Evolutionary conservation across 2,113 vertebrate species (phyloP).

Genomic region (Azemiops feae): DNA sequence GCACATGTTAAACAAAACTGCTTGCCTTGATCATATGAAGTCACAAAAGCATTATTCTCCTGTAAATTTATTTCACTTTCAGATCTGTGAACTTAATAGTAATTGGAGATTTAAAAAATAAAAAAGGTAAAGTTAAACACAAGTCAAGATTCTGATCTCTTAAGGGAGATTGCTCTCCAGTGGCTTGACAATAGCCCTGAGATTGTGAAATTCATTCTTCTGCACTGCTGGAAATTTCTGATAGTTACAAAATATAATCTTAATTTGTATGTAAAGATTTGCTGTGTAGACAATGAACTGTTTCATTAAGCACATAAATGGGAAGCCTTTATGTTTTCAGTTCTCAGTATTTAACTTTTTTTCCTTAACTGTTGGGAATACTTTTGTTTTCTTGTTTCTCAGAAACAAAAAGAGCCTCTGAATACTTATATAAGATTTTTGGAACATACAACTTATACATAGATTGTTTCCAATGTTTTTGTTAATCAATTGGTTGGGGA

Average conservation of each 20-base stretch:
- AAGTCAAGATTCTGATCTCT: slow-evolving; percentile 41
- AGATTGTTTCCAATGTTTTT: neutral
- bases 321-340: neutral
- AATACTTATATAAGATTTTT: neutral
- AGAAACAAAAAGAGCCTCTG: neutral
- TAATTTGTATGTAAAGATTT: neutral
- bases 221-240: slow-evolving; percentile 10
- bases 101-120: slow-evolving; percentile 62
- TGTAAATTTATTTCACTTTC: slow-evolving; percentile 62
- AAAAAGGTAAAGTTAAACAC: slow-evolving; percentile 53
- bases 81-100: slow-evolving; percentile 58
- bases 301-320: neutral
- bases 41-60: slow-evolving; percentile 46
- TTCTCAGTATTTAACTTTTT: neutral
- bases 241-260: neutral
- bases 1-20: slow-evolving; percentile 63
- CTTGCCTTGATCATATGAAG: slow-evolving; percentile 54
- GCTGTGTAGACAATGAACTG: neutral
- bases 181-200: slow-evolving; percentile 35
- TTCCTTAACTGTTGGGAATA: neutral
- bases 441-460: too few relatives aligned
- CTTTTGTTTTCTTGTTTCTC: neutral
- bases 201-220: slow-evolving; percentile 25
- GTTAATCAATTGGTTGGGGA: neutral
- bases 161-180: slow-evolving; percentile 24